Percentiles rank a stretch among this genome's conserved stretches.
These are phyloP conservation scores for Palythoa grandis DNA, from an alignment of 92 coral and sea anemone species.

Conservation along the genomic window DNA sequence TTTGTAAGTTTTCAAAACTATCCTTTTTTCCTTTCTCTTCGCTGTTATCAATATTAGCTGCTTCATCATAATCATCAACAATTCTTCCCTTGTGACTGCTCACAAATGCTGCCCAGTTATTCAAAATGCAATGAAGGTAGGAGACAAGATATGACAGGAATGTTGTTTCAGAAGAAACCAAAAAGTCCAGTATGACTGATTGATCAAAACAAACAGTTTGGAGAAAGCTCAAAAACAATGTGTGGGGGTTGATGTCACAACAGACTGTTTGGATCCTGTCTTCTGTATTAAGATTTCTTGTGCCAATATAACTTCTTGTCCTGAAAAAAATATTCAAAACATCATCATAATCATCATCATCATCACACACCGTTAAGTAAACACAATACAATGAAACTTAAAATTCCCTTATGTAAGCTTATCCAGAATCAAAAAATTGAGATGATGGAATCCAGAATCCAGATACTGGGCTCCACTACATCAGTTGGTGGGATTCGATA, in stretches of 20 bases:
- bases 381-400: too few relatives aligned
- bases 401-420: too few relatives aligned
- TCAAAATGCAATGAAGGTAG: slow-evolving; percentile 69
- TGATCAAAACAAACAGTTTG: slow-evolving; percentile 74
- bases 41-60: not conserved
- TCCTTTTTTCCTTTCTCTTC: not conserved
- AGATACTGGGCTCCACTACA: too few relatives aligned
- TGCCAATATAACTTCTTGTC: not conserved
- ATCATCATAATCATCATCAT: not conserved
- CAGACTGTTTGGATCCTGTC: not conserved
- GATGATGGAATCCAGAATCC: too few relatives aligned
- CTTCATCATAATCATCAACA: not conserved
- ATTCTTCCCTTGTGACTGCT: slow-evolving; percentile 4
- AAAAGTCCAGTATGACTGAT: slow-evolving; percentile 85
- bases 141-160: slow-evolving; percentile 76
- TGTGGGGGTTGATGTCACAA: slow-evolving; percentile 75
- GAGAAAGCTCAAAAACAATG: slow-evolving; percentile 69
- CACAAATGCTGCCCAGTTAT: slow-evolving; percentile 73
- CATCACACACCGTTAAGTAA: too few relatives aligned
- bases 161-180: slow-evolving; percentile 94
- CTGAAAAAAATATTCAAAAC: not conserved
- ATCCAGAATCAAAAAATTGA: too few relatives aligned
- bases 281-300: not conserved
- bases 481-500: too few relatives aligned
- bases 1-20: not conserved